Evolutionary conservation across 2,888 invertebrate genomes (phyloP).

Genomic region (Apocheima hispidaria): DNA sequence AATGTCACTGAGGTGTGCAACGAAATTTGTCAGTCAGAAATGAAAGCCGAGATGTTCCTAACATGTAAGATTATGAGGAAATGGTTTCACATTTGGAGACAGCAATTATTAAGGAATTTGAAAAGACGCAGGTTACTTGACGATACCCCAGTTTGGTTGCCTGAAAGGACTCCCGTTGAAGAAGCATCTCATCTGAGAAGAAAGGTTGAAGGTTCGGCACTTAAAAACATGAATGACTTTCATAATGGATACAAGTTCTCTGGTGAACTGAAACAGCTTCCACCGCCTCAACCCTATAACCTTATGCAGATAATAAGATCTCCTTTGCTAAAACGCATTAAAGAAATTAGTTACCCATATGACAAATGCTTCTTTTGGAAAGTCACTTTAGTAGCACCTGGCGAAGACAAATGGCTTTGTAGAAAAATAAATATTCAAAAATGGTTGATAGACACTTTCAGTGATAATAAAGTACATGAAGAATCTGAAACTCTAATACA

Average conservation of each 20-base stretch:
- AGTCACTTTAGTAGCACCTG: conserved; percentile 86
- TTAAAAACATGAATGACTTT: conserved; percentile 74
- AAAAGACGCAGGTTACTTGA: conserved; percentile 72
- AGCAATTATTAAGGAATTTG: conserved; percentile 65
- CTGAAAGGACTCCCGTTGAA: conserved; percentile 67
- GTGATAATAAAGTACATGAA: conserved; percentile 70
- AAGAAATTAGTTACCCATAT: conserved; percentile 76
- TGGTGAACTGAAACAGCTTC: conserved; percentile 66
- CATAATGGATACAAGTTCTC: conserved; percentile 75
- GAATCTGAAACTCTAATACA: conserved; percentile 68
- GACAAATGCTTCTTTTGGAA: conserved; percentile 87
- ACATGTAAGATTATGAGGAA: conserved; percentile 69
- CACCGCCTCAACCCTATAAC: conserved; percentile 68
- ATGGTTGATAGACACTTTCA: conserved; percentile 78
- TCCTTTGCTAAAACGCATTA: conserved; percentile 77
- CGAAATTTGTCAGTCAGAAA: conserved; percentile 69
- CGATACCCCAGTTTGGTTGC: conserved; percentile 79
- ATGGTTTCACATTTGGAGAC: conserved; percentile 74
- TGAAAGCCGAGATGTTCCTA: conserved; percentile 71
- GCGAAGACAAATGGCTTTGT: conserved; percentile 72
- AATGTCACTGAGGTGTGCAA: conserved; percentile 63
- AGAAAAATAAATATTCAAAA: conserved; percentile 77
- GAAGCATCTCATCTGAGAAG: conserved; percentile 67
- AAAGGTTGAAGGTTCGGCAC: conserved; percentile 62
- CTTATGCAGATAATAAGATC: conserved; percentile 79